Evolutionary conservation across 1,140 invertebrate species (phyloP).

Genomic region (Heliconius melpomene): DNA sequence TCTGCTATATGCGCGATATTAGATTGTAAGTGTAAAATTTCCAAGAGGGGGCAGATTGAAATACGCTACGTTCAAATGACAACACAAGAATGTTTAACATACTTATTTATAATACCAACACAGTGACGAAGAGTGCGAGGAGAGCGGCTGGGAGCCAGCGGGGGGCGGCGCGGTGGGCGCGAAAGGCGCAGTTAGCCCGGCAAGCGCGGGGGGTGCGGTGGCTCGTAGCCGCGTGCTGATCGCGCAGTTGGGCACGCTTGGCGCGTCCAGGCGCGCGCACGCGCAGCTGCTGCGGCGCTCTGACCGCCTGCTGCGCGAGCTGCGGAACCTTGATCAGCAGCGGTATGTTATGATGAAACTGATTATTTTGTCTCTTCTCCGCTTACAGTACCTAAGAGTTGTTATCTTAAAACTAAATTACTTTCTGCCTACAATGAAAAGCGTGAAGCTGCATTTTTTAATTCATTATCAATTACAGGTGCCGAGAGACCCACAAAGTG

Average conservation of each 20-base stretch:
- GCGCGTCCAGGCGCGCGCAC: constrained; percentile 92
- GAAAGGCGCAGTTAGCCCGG: constrained; percentile 23
- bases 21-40: too few relatives aligned
- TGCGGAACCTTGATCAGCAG: constrained; percentile 96
- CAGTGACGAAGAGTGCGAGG: constrained; percentile 59
- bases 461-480: constrained; percentile 77
- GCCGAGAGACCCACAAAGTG: constrained; percentile 98
- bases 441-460: neutral
- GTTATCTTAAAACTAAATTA: too few relatives aligned
- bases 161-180: neutral
- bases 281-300: constrained; percentile 94
- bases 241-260: constrained; percentile 93
- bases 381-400: too few relatives aligned
- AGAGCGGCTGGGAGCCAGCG: neutral
- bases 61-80: too few relatives aligned
- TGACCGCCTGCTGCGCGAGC: constrained; percentile 94
- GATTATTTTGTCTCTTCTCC: too few relatives aligned
- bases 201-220: constrained; percentile 76
- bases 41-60: too few relatives aligned
- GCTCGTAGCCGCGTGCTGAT: constrained; percentile 93
- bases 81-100: too few relatives aligned
- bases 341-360: constrained; percentile 64
- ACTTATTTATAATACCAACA: neutral
- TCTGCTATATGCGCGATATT: too few relatives aligned
- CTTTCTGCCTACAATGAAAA: too few relatives aligned